Evolutionary conservation across 2,888 invertebrate genomes (phyloP).

Genomic region (Drosophila diplacantha): DNA sequence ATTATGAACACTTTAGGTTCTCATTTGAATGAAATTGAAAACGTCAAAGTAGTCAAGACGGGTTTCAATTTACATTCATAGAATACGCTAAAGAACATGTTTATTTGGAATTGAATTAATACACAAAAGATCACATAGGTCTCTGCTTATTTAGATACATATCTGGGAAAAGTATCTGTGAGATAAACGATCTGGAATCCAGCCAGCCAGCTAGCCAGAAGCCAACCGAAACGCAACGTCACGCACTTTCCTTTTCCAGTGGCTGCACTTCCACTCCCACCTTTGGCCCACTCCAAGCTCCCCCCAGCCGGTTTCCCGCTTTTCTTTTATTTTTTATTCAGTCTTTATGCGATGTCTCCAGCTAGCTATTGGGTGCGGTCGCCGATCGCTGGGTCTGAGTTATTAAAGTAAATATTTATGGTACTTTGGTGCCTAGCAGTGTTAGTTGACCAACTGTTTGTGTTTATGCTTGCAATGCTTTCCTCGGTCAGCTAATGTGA

Average conservation of each 20-base stretch:
- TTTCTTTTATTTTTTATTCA: conserved; percentile 15
- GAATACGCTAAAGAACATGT: neutral
- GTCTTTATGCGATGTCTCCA: conserved; percentile 15
- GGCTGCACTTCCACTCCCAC: conserved; percentile 42
- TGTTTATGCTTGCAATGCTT: conserved; percentile 18
- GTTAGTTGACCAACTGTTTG: conserved; percentile 29
- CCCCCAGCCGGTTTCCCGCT: conserved; percentile 11
- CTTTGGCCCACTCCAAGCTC: conserved; percentile 13
- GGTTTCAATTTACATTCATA: no score
- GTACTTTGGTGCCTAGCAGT: conserved; percentile 20
- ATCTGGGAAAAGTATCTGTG: conserved; percentile 7
- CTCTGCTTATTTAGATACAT: conserved; percentile 6
- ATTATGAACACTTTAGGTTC: neutral
- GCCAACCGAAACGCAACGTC: conserved; percentile 37
- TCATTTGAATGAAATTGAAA: neutral
- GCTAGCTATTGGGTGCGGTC: conserved; percentile 29
- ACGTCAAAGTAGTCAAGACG: neutral
- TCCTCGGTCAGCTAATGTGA: conserved; percentile 27
- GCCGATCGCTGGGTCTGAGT: conserved; percentile 19
- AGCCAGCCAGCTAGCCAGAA: conserved; percentile 23
- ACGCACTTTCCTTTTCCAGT: conserved; percentile 61
- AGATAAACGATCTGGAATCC: conserved; percentile 15
- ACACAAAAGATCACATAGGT: neutral
- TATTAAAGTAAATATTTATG: conserved; percentile 42
- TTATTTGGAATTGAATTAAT: conserved; percentile 1